These are phyloP conservation scores for Galerucella calmariensis DNA, from an alignment of 2,888 invertebrate species.

Conservation along the genomic window DNA sequence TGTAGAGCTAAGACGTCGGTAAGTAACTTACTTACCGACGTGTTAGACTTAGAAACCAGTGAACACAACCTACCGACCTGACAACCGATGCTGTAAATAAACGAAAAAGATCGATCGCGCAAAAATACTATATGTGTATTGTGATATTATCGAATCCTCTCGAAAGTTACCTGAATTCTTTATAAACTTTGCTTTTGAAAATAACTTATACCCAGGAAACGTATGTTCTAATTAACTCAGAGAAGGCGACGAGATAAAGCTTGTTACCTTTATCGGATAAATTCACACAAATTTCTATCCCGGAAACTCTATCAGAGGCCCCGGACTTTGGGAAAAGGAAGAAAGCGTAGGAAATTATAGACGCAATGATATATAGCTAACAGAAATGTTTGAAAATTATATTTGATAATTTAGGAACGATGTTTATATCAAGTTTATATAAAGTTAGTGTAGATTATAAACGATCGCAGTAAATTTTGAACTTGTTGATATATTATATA, in stretches of 20 bases:
- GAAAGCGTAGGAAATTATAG: slow-evolving; percentile 30
- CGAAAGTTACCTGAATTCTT: not conserved
- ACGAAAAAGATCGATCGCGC: too few relatives aligned
- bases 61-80: too few relatives aligned
- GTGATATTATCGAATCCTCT: too few relatives aligned
- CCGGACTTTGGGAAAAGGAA: slow-evolving; percentile 20
- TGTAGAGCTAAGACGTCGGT: too few relatives aligned
- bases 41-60: too few relatives aligned
- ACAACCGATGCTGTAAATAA: too few relatives aligned
- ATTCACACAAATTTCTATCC: slow-evolving; percentile 5
- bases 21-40: too few relatives aligned
- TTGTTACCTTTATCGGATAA: slow-evolving; percentile 1
- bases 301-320: not conserved
- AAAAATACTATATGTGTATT: too few relatives aligned
- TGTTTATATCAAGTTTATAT: not conserved
- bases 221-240: not conserved
- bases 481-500: not conserved
- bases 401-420: slow-evolving; percentile 17
- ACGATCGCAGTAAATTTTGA: not conserved
- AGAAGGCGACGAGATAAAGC: not conserved
- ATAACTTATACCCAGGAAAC: not conserved
- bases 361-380: slow-evolving; percentile 25
- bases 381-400: slow-evolving; percentile 21
- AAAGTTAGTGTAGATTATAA: slow-evolving; percentile 6
- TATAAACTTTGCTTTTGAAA: not conserved